Base-by-base conservation (phyloP, 2,797 vertebrate genomes). In the Psittacula echo region DNA sequence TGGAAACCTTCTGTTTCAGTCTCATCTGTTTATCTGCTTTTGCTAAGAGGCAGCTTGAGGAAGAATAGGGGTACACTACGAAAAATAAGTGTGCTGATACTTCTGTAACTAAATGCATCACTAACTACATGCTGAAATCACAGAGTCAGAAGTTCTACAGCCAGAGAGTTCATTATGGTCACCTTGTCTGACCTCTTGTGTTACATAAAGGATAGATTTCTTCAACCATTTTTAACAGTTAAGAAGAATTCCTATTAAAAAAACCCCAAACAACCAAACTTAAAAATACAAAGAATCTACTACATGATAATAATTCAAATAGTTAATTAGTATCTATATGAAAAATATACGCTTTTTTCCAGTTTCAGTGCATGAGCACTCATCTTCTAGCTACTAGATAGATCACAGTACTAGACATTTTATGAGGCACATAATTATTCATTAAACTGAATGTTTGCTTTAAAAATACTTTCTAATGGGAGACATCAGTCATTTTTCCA, bases 361-460 rank as follows among this genome's bases (percentile, higher is more conserved):
- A 20, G 26, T 70, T 47, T 77, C 37, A 51, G 29, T 64, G 56
- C 29, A 29, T 65, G 53, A 83, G 47, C 0, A 0, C 11, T 75
- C 54, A 70, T 10, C 53, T 93, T 92, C 64, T 85, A 65, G 48
- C 41, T 73, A 32, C 11, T 70, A 32, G 34, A 47, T 26, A 78
- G 32, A 75, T 81, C 42, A 39, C 39, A 10, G 26, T 61, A 50
- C 45, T 64, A 61, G 74, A 77, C 18, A 30, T 80, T 93, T 85
- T 87, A 64, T 61, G 34, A 85, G 62, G 34, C 32, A 44, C 8
- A 13, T 88, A 73, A 78, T 94, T 82, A 91, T 75, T 92, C 47
- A 75, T 91, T 92, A 85, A 88, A 92, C 75, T 27, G 1, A 87
- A 71, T 87, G 61, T 81, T 91, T 85, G 23, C 42, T 89, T 94